These are phyloP conservation scores for Pyrgus malvae DNA, from an alignment of 2,888 invertebrate species.

Conservation along the genomic window DNA sequence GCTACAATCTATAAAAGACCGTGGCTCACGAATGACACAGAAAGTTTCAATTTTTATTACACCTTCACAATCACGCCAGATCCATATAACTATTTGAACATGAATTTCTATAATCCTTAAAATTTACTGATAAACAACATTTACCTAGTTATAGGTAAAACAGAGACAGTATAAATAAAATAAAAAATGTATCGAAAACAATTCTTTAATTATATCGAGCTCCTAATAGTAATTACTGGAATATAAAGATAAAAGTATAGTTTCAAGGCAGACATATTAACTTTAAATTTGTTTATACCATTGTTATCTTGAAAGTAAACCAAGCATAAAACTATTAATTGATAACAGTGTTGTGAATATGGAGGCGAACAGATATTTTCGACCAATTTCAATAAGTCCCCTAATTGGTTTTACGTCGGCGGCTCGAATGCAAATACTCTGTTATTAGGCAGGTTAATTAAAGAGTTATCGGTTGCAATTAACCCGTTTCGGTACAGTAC, in stretches of 20 bases:
- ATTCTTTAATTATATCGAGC: not conserved
- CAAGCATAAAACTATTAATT: conserved; percentile 23
- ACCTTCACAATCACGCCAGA: no score
- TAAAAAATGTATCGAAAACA: not conserved
- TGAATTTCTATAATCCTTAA: no score
- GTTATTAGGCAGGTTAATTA: conserved; percentile 80
- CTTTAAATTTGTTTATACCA: conserved; percentile 16
- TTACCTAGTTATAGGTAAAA: no score
- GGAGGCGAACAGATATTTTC: conserved; percentile 31
- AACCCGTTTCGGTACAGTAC: conserved; percentile 75
- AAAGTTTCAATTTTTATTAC: no score
- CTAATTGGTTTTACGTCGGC: conserved; percentile 61
- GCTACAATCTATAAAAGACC: no score
- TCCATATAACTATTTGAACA: no score
- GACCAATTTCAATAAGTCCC: conserved; percentile 55
- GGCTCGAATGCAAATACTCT: conserved; percentile 73
- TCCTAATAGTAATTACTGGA: not conserved
- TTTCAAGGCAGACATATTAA: conserved; percentile 1
- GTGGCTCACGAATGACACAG: no score
- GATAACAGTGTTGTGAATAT: conserved; percentile 22
- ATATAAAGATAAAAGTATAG: not conserved
- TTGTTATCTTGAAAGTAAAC: conserved; percentile 25
- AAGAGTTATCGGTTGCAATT: conserved; percentile 78
- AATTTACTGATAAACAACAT: no score
- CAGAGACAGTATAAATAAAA: not conserved